Evolutionary conservation across 2,113 vertebrate genomes (phyloP).

Genomic region (Pycnonotus jocosus): DNA sequence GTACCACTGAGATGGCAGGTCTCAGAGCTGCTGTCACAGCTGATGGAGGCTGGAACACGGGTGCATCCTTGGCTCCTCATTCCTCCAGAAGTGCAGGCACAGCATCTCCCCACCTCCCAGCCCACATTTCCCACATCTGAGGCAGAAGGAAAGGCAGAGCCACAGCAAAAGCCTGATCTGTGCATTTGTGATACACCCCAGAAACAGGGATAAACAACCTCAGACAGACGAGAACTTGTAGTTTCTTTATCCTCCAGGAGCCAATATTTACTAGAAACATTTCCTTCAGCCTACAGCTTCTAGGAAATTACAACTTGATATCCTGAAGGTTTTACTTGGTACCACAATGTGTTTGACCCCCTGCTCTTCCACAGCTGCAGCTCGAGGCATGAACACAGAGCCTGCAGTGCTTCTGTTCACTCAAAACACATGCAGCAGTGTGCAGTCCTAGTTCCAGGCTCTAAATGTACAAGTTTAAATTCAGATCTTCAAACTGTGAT

Average conservation of each 20-base stretch:
- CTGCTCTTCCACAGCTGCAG: background rate
- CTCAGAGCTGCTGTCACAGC: background rate
- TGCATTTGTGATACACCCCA: background rate
- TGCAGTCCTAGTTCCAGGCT: background rate
- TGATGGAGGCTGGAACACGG: background rate
- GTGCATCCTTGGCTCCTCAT: background rate
- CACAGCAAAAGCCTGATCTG: background rate
- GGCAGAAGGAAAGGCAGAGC: background rate
- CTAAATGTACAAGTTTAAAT: background rate
- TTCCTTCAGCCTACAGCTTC: background rate
- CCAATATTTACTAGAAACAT: background rate
- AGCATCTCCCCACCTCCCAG: background rate
- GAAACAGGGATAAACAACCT: background rate
- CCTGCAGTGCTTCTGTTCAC: background rate
- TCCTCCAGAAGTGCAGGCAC: background rate
- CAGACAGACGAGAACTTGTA: background rate
- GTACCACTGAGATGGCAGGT: background rate
- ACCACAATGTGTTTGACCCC: background rate
- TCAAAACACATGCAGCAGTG: background rate
- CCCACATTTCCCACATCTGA: background rate
- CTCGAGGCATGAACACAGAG: background rate
- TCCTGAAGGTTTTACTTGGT: background rate
- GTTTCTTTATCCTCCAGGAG: background rate
- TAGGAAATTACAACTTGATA: background rate
- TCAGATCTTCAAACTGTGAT: background rate